These are phyloP conservation scores for Poecilobothrus nobilitatus DNA, from an alignment of 2,888 invertebrate genomes.

Conservation along the genomic window DNA sequence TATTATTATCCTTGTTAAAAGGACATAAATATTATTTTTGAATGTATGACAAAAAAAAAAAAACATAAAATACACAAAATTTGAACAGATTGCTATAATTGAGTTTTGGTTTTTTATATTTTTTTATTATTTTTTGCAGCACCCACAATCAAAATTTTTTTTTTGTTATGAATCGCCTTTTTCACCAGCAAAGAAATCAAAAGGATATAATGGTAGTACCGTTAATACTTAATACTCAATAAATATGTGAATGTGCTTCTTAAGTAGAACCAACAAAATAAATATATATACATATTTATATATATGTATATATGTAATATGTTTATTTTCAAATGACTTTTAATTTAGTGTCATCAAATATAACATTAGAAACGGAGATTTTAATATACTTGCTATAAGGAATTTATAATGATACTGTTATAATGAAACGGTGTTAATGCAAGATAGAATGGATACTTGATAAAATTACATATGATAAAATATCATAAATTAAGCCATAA, in stretches of 20 bases:
- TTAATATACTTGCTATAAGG: background rate
- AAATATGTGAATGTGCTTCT: too few species aligned
- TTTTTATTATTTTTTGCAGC: background rate
- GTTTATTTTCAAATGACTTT: background rate
- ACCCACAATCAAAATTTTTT: background rate
- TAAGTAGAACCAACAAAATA: too few species aligned
- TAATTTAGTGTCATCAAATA: slow-evolving; percentile 2
- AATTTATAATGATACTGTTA: too few species aligned
- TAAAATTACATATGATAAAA: too few species aligned
- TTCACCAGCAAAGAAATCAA: too few species aligned
- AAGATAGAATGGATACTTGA: too few species aligned
- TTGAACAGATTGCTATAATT: slow-evolving; percentile 45
- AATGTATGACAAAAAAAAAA: background rate
- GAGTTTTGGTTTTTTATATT: slow-evolving; percentile 32
- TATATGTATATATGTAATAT: background rate
- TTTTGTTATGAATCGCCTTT: too few species aligned
- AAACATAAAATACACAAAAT: slow-evolving; percentile 29
- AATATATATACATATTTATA: background rate
- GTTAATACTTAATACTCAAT: too few species aligned
- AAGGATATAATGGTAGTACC: too few species aligned
- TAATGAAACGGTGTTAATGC: too few species aligned
- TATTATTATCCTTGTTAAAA: slow-evolving; percentile 1
- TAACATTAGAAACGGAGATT: slow-evolving; percentile 4
- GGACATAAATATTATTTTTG: background rate
- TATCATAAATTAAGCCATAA: too few species aligned